Conservation (phyloP, 2,113 vertebrate genomes). For the Eurystomus gularis region DNA sequence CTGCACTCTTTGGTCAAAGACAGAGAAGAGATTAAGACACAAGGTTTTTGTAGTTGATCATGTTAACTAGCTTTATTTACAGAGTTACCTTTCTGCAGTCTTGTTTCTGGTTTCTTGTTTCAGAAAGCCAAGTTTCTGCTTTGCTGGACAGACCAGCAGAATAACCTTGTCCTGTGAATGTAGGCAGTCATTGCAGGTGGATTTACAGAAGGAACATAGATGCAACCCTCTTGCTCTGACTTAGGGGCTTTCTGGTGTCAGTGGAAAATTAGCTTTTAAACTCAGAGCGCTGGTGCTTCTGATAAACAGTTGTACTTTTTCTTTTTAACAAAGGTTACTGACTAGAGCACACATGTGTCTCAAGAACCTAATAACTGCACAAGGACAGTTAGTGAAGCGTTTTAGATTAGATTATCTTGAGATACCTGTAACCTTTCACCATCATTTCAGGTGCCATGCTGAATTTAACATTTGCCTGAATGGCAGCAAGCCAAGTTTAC, state of each 20-base stretch:
- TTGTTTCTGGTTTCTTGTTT: neutral
- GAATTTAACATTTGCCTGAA: neutral
- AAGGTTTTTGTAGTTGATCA: neutral
- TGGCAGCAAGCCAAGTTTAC: neutral
- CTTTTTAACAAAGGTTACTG: neutral
- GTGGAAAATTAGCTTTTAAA: neutral
- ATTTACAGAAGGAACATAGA: neutral
- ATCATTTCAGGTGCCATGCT: neutral
- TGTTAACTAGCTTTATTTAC: neutral
- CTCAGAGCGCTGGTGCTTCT: neutral
- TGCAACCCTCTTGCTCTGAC: neutral
- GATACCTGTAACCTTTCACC: neutral
- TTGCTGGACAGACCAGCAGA: neutral
- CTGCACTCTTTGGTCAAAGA: neutral
- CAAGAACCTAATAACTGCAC: neutral
- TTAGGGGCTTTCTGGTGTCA: neutral
- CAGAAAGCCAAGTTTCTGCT: neutral
- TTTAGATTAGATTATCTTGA: neutral
- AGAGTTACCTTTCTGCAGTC: neutral
- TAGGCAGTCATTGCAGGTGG: neutral
- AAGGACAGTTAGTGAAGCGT: neutral
- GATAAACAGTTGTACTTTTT: neutral
- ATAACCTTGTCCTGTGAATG: neutral
- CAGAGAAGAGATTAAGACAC: neutral
- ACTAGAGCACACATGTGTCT: neutral